Evolutionary conservation across 2,888 invertebrate genomes (phyloP).

Genomic region (Ormyrus labotus): DNA sequence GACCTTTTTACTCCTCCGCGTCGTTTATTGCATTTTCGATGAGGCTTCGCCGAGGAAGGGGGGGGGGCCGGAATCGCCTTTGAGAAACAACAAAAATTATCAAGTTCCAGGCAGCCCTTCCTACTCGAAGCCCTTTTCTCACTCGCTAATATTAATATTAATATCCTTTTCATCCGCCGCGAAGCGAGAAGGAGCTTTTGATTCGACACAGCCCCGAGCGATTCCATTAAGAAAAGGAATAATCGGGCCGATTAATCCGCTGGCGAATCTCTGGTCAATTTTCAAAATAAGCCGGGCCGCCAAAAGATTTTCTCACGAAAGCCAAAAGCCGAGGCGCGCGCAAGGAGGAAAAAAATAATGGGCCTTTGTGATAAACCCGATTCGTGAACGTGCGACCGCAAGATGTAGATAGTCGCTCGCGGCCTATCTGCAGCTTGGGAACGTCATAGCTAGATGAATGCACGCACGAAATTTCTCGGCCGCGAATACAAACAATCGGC

Average conservation of each 20-base stretch:
- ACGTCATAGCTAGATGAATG: constrained; percentile 43
- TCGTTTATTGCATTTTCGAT: constrained; percentile 63
- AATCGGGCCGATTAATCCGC: not conserved
- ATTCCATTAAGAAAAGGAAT: constrained; percentile 28
- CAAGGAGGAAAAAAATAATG: constrained; percentile 28
- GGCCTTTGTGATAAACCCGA: constrained; percentile 45
- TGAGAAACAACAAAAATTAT: constrained; percentile 55
- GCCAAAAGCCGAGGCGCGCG: not conserved
- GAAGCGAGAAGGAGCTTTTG: constrained; percentile 56
- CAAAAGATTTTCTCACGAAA: too few relatives aligned
- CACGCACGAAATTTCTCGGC: constrained; percentile 31
- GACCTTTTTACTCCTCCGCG: constrained; percentile 27
- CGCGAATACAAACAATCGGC: constrained; percentile 40
- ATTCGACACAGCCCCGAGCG: constrained; percentile 54
- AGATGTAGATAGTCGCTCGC: constrained; percentile 4
- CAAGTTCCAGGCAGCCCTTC: constrained; percentile 34
- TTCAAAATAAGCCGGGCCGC: not conserved
- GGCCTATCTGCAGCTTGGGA: constrained; percentile 41
- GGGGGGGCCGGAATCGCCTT: constrained; percentile 30
- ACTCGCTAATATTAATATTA: constrained; percentile 59
- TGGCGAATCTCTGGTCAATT: constrained; percentile 23
- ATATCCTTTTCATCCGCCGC: constrained; percentile 47
- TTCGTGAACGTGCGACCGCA: constrained; percentile 34
- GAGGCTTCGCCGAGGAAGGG: constrained; percentile 39
- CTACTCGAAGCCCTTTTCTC: constrained; percentile 46